These are phyloP conservation scores for Drosophila conformis DNA, from an alignment of 2,888 invertebrate genomes.

Conservation along the genomic window DNA sequence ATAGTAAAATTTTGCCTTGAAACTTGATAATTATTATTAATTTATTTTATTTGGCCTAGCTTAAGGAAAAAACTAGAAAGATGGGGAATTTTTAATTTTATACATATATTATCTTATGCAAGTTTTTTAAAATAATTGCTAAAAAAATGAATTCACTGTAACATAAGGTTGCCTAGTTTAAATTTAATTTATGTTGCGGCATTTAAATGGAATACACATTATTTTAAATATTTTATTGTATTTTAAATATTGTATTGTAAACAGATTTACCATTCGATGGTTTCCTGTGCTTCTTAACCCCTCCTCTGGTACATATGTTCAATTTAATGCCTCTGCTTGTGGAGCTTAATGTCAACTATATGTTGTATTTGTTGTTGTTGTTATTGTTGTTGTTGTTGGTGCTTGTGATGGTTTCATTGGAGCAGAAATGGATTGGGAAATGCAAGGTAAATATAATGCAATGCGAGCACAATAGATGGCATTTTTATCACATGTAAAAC, in stretches of 20 bases:
- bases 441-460: conserved; percentile 58
- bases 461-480: conserved; percentile 70
- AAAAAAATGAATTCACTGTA: not conserved
- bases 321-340: conserved; percentile 23
- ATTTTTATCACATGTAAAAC: conserved; percentile 80
- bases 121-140: not conserved
- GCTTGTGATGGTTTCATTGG: conserved; percentile 45
- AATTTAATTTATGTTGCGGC: not conserved
- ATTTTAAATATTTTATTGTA: not conserved
- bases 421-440: conserved; percentile 31
- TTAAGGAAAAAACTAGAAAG: not conserved
- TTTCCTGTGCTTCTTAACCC: not conserved
- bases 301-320: not conserved
- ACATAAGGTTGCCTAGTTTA: not conserved
- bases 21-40: not conserved
- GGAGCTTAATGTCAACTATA: conserved; percentile 53
- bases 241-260: not conserved
- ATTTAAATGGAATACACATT: not conserved
- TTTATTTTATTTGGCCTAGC: not conserved
- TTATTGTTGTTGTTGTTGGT: conserved; percentile 18
- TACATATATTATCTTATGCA: not conserved
- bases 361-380: conserved; percentile 18
- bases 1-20: fast-evolving
- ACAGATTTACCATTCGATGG: conserved; percentile 18
- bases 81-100: no score